These are phyloP conservation scores for Pionites leucogaster DNA, from an alignment of 2,113 vertebrate species.

Conservation along the genomic window DNA sequence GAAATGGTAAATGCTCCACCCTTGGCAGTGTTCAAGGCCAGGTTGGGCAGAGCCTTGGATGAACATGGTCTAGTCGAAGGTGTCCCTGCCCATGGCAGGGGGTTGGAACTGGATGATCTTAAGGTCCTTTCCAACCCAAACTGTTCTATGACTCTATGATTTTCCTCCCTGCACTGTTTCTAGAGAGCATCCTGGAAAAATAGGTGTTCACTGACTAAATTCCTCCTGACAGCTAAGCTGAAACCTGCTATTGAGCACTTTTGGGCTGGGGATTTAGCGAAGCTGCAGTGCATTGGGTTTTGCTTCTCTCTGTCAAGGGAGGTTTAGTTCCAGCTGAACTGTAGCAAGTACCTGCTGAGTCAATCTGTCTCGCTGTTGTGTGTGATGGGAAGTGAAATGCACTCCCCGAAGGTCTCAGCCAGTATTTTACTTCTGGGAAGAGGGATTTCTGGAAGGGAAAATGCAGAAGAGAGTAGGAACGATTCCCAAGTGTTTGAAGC, in stretches of 20 bases:
- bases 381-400: not conserved
- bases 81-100: not conserved
- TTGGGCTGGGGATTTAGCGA: not conserved
- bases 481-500: not conserved
- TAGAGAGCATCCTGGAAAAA: not conserved
- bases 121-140: not conserved
- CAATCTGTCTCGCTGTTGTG: not conserved
- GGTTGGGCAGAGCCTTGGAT: not conserved
- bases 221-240: not conserved
- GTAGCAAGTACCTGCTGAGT: not conserved
- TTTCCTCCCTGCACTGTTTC: accelerated
- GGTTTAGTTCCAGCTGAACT: not conserved
- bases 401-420: slow-evolving; percentile 15
- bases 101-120: not conserved
- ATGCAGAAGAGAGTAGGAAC: not conserved
- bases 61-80: not conserved
- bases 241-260: not conserved
- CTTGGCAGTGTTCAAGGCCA: not conserved
- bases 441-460: slow-evolving; percentile 29
- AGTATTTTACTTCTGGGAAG: not conserved
- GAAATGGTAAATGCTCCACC: not conserved
- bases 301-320: not conserved
- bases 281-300: not conserved
- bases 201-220: not conserved
- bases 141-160: not conserved